Percentiles rank a stretch among this genome's conserved stretches.
phyloP scores from a whole-genome alignment of 1,140 invertebrate species.

The Euwallacea similis region DNA sequence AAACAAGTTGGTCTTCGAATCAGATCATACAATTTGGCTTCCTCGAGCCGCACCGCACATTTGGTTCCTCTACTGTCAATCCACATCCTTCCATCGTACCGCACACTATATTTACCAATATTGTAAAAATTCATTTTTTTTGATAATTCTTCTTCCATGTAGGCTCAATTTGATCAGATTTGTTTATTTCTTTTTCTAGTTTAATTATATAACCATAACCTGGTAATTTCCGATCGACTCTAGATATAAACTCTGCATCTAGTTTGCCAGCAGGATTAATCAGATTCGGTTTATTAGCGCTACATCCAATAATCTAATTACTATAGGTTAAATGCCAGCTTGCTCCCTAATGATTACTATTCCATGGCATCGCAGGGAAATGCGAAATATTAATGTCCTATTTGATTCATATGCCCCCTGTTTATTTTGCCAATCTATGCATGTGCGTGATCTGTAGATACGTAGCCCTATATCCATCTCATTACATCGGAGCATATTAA shows the following conservation, averaged over 20 bases:
- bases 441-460: slow-evolving; percentile 13
- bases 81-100: too few relatives aligned
- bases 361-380: slow-evolving; percentile 28
- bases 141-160: too few relatives aligned
- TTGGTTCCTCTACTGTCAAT: too few relatives aligned
- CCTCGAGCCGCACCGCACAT: too few relatives aligned
- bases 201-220: background rate
- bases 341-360: slow-evolving; percentile 36
- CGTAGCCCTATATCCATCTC: too few relatives aligned
- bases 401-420: slow-evolving; percentile 27
- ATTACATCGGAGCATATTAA: background rate
- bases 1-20: too few relatives aligned
- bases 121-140: too few relatives aligned
- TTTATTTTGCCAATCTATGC: slow-evolving; percentile 19
- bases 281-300: slow-evolving; percentile 35
- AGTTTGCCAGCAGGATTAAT: slow-evolving; percentile 36
- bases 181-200: too few relatives aligned
- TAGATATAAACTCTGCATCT: background rate
- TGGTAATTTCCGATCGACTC: background rate
- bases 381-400: slow-evolving; percentile 32
- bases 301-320: slow-evolving; percentile 39
- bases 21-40: too few relatives aligned
- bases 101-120: too few relatives aligned
- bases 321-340: slow-evolving; percentile 33
- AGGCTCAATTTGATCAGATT: too few relatives aligned